Evolutionary conservation across 2,888 invertebrate genomes (phyloP), one percentile per base, ranked within the genome.

Genomic region (Strigamia maritima): DNA sequence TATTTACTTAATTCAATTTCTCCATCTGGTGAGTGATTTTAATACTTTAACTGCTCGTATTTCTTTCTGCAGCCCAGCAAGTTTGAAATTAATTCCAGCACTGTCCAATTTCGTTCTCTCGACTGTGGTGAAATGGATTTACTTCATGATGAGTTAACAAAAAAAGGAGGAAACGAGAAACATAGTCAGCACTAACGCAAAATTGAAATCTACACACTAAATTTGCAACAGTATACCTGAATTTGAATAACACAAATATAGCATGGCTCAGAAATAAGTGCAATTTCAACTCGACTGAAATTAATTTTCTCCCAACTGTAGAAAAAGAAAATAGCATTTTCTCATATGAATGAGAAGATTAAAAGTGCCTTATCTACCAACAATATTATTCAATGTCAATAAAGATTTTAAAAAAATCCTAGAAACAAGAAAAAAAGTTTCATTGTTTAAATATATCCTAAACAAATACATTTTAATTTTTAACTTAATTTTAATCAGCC

Each of bases 241-340:
- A 60, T 60, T 60, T 60, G 60, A 60, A 60, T 60, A 60, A 60
- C 60, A 60, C 60, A 60, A 16, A 60, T 19, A 60, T 60, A 60
- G 19, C 60, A 60, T 2, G 60, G 1, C 24, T 19, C 19, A 19
- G 60, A 60, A 60, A 2, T 60, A 60, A n/a, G 60, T 19, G 60
- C 60, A 16, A 19, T 60, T 60, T 19, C 60, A 60, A 60, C 60
- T 19, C 16, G 2, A 19, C 19, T 60, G 60, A 60, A 60, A 22
- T 60, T 24, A 60, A 22, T 60, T 60, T 60, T 19, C 60, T 60
- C 24, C 6, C 16, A 60, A 60, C 24, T 16, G 24, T 60, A n/a
- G 2, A 60, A 24, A 60, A 19, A 19, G 60, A 2, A 19, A 22
- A 24, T 60, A 60, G 24, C 16, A 60, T 60, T 60, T n/a, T 60